These are phyloP conservation scores for Hypena proboscidalis DNA, from an alignment of 2,888 invertebrate species.

Conservation along the genomic window DNA sequence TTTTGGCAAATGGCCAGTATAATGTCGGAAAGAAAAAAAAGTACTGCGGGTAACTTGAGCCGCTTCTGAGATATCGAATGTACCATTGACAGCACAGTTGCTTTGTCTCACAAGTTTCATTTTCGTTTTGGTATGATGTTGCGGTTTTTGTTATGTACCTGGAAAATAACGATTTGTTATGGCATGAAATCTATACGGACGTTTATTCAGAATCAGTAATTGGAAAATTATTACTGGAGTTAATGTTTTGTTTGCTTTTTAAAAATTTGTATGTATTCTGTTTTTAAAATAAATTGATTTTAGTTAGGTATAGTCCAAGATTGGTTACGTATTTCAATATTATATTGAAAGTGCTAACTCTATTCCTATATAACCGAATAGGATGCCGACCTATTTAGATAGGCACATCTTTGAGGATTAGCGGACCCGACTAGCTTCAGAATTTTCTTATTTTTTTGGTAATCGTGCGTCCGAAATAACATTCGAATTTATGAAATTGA, in stretches of 20 bases:
- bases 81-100: constrained; percentile 23
- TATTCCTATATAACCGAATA: background rate
- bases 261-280: too few species aligned
- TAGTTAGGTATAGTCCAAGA: constrained; percentile 4
- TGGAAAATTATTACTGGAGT: too few species aligned
- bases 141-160: background rate
- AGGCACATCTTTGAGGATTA: background rate
- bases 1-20: constrained; percentile 34
- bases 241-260: too few species aligned
- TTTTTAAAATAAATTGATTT: too few species aligned
- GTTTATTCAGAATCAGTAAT: background rate
- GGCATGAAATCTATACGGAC: background rate
- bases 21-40: constrained; percentile 32
- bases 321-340: constrained; percentile 12
- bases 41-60: constrained; percentile 32
- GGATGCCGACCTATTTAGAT: background rate
- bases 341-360: constrained; percentile 1
- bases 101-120: constrained; percentile 5
- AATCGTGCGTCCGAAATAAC: constrained; percentile 62
- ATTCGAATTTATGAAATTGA: constrained; percentile 57
- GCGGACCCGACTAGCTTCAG: background rate
- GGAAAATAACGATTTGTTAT: background rate
- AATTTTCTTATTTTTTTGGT: constrained; percentile 47
- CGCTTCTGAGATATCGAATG: constrained; percentile 20
- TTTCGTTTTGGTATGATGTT: background rate